A percentile compares a stretch with the other conserved stretches of the same genome.
phyloP scores from a whole-genome alignment of 2,888 invertebrate species.

The Callinectes sapidus region DNA sequence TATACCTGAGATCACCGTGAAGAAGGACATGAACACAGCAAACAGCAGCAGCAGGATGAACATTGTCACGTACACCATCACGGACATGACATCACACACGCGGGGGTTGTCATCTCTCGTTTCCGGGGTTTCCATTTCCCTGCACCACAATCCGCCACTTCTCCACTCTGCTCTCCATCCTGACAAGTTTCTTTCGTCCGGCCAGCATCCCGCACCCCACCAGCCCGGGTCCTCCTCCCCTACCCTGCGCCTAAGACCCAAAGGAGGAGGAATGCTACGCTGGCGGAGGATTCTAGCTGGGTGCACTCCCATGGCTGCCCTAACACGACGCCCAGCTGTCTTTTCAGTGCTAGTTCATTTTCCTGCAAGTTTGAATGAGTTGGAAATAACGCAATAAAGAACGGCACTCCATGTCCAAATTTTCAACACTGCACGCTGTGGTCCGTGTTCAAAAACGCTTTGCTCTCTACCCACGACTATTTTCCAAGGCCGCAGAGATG shows the following conservation, averaged over 20 bases:
- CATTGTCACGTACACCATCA: conserved; percentile 52
- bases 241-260: conserved; percentile 17
- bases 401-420: background rate
- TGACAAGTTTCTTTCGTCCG: conserved; percentile 17
- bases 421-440: too few species aligned
- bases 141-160: background rate
- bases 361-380: background rate
- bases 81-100: conserved; percentile 17
- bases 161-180: conserved; percentile 37
- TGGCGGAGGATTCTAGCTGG: conserved; percentile 54
- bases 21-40: conserved; percentile 44
- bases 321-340: background rate
- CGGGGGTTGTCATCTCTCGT: conserved; percentile 23
- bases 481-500: too few species aligned
- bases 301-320: conserved; percentile 47
- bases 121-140: background rate
- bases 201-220: conserved; percentile 34
- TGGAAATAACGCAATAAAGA: background rate
- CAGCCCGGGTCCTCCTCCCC: background rate
- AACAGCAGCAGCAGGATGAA: conserved; percentile 48
- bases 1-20: conserved; percentile 59
- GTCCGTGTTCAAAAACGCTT: too few species aligned
- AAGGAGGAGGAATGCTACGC: conserved; percentile 49
- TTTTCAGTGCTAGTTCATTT: background rate
- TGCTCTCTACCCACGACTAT: too few species aligned